phyloP scores from a whole-genome alignment of 2,888 invertebrate species.

The Psylliodes chrysocephalus region DNA sequence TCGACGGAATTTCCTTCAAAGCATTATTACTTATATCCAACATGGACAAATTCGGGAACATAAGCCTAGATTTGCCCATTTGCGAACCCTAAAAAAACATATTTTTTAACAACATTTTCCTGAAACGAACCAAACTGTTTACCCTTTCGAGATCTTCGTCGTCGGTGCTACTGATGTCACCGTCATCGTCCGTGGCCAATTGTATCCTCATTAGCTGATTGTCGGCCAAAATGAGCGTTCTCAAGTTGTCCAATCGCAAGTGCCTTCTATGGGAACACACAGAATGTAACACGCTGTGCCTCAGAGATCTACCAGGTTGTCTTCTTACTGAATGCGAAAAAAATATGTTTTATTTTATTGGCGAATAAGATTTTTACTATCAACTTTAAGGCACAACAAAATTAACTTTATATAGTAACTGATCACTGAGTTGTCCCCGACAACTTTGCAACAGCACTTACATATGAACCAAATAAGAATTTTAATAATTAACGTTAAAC shows the following conservation, averaged over 20 bases:
- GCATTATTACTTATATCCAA: conserved; percentile 92
- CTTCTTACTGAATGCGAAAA: conserved; percentile 60
- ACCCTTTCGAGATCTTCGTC: conserved; percentile 75
- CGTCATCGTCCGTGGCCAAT: conserved; percentile 83
- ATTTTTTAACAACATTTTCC: no score
- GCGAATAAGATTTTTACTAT: no score
- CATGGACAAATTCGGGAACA: conserved; percentile 95
- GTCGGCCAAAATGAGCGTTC: conserved; percentile 86
- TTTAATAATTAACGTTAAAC: no score
- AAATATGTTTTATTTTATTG: no score
- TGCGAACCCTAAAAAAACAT: conserved; percentile 60
- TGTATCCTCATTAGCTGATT: conserved; percentile 86
- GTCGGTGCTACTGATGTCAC: conserved; percentile 69
- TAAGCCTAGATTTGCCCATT: conserved; percentile 74
- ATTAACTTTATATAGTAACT: no score
- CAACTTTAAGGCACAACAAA: no score
- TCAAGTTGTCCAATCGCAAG: conserved; percentile 80
- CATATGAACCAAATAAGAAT: no score
- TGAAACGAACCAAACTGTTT: conserved; percentile 29
- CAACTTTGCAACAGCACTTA: no score
- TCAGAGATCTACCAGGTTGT: conserved; percentile 71
- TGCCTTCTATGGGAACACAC: conserved; percentile 89
- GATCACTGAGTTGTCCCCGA: no score
- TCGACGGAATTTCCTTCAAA: conserved; percentile 80
- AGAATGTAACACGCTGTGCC: conserved; percentile 79